phyloP scores from a whole-genome alignment of 2,888 invertebrate species.

The Eristalis pertinax region DNA sequence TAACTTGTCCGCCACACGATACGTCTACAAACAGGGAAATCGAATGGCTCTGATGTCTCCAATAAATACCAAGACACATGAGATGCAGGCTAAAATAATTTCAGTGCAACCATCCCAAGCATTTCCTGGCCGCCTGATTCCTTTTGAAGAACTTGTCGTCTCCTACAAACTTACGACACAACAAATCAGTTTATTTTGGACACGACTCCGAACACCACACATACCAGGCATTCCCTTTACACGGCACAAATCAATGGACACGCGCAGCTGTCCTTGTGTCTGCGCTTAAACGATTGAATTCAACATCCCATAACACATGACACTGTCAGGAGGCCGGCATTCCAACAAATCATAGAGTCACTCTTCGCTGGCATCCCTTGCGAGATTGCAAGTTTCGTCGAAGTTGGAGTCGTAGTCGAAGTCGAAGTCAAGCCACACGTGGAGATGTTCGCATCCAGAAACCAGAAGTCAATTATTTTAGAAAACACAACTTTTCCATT shows the following conservation, averaged over 20 bases:
- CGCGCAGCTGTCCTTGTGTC: background rate
- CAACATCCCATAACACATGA: background rate
- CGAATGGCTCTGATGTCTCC: background rate
- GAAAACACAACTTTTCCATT: conserved; percentile 51
- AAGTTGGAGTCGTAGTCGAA: too few relatives aligned
- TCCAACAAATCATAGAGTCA: background rate
- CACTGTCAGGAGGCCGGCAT: background rate
- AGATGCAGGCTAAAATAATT: background rate
- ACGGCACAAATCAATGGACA: background rate
- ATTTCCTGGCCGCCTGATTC: background rate
- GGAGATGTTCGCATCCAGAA: background rate
- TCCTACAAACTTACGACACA: background rate
- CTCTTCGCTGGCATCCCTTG: background rate
- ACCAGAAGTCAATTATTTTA: conserved; percentile 9
- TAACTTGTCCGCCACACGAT: too few relatives aligned
- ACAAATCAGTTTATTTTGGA: background rate
- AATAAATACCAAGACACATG: background rate
- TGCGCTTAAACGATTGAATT: background rate
- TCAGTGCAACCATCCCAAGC: background rate
- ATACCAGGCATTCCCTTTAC: background rate
- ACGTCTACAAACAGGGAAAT: too few relatives aligned
- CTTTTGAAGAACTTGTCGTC: background rate
- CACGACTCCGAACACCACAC: background rate
- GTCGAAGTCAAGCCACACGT: background rate
- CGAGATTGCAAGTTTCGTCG: background rate